Percentiles rank a stretch among this genome's conserved stretches.
These are phyloP conservation scores for Heliangelus exortis DNA, from an alignment of 2,797 vertebrate genomes.

Conservation along the genomic window DNA sequence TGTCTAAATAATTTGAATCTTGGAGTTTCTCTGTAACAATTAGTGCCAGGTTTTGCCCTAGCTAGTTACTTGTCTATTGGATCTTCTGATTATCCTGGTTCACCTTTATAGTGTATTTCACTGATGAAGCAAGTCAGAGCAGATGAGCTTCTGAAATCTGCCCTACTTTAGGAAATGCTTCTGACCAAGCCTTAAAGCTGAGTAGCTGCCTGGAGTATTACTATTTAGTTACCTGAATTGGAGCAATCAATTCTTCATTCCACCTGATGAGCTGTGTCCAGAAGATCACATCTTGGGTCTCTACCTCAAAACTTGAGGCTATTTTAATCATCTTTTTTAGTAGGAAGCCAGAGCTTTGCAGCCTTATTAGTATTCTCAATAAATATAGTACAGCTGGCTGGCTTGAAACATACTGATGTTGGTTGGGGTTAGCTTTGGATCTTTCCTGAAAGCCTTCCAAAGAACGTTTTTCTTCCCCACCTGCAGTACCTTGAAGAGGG, in stretches of 20 bases:
- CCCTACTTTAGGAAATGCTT: background rate
- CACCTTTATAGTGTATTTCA: background rate
- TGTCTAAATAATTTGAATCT: background rate
- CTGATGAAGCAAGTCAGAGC: background rate
- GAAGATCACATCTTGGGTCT: background rate
- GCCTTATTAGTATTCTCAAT: background rate
- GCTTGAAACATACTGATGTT: background rate
- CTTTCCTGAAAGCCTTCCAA: background rate
- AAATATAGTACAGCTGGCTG: background rate
- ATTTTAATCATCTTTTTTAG: background rate
- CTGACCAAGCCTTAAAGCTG: background rate
- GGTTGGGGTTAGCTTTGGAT: background rate
- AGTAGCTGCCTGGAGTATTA: background rate
- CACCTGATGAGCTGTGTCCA: background rate
- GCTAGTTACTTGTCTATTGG: background rate
- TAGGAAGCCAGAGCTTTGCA: background rate
- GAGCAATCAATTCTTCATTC: background rate
- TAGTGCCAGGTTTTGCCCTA: background rate
- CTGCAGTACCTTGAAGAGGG: background rate
- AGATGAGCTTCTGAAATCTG: constrained; percentile 1
- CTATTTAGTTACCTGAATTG: background rate
- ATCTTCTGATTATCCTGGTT: background rate
- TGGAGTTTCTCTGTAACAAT: background rate
- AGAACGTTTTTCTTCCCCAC: background rate
- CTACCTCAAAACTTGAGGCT: background rate